Evolutionary conservation across 2,113 vertebrate species (phyloP).

Genomic region (Gadus chalcogrammus): DNA sequence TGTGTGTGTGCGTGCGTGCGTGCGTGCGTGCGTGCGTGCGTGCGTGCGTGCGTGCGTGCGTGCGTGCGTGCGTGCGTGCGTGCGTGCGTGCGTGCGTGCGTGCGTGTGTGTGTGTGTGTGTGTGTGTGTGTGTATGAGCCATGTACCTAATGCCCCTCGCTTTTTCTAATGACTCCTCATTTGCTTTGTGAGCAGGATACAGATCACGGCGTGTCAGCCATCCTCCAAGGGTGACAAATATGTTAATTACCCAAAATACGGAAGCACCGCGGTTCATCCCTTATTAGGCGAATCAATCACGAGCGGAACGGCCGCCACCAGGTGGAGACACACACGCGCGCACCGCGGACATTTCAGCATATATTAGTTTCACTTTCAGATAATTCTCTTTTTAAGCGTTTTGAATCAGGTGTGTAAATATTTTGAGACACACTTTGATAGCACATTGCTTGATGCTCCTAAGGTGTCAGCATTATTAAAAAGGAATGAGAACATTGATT

Average conservation of each 20-base stretch:
- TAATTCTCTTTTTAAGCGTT: too few relatives aligned
- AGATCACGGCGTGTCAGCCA: slow-evolving; percentile 35
- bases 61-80: not conserved
- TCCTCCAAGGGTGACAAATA: slow-evolving; percentile 53
- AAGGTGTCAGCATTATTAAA: too few relatives aligned
- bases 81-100: not conserved
- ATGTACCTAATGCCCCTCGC: slow-evolving; percentile 41
- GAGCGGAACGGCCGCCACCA: not conserved
- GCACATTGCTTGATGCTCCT: too few relatives aligned
- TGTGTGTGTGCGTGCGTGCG: too few relatives aligned
- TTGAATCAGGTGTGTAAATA: too few relatives aligned
- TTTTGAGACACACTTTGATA: too few relatives aligned
- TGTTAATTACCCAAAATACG: slow-evolving; percentile 56
- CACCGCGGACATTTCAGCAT: not conserved
- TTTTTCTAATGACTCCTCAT: slow-evolving; percentile 48
- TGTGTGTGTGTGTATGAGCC: not conserved
- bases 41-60: too few relatives aligned
- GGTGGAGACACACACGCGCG: too few relatives aligned
- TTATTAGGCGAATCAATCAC: slow-evolving; percentile 57
- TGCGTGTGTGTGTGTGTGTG: not conserved
- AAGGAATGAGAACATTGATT: too few relatives aligned
- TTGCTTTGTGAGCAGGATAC: slow-evolving; percentile 47
- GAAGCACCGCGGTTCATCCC: slow-evolving; percentile 44
- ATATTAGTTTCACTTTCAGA: not conserved
- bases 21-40: too few relatives aligned